phyloP scores from a whole-genome alignment of 1,140 invertebrate genomes.

The Ylistrum balloti region DNA sequence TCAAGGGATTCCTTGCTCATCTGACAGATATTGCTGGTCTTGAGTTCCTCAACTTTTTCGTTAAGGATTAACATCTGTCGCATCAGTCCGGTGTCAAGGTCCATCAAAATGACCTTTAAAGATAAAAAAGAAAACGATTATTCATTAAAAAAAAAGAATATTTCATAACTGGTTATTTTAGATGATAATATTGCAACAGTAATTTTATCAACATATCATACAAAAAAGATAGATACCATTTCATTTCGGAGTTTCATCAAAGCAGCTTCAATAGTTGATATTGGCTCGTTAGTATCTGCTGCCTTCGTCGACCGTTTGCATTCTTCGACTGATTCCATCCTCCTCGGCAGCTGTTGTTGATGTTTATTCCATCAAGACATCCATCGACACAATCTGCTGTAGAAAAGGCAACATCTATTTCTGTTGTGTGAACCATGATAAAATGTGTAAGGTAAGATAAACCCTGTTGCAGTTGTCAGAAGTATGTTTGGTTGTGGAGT shows the following conservation, averaged over 20 bases:
- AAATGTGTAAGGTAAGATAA: background rate
- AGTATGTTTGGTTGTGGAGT: background rate
- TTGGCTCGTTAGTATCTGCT: background rate
- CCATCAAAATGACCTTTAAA: conserved; percentile 37
- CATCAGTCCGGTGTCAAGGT: conserved; percentile 45
- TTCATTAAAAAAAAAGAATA: too few species aligned
- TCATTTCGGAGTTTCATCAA: background rate
- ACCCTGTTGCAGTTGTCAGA: background rate
- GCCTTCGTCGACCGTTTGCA: background rate
- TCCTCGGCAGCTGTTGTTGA: background rate
- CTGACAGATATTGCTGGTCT: background rate
- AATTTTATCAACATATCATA: background rate
- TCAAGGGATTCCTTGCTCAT: background rate
- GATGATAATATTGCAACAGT: background rate
- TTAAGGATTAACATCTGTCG: conserved; percentile 48
- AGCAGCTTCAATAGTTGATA: background rate
- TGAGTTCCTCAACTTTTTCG: conserved; percentile 49
- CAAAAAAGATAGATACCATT: background rate
- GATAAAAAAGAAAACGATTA: background rate
- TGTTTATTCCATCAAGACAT: background rate
- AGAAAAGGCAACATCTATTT: background rate
- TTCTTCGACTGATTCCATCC: background rate
- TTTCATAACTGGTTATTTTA: too few species aligned
- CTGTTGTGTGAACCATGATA: background rate
- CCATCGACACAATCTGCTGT: background rate